Conservation (phyloP, 2,888 invertebrate species). For the Yponomeuta sedellus region DNA sequence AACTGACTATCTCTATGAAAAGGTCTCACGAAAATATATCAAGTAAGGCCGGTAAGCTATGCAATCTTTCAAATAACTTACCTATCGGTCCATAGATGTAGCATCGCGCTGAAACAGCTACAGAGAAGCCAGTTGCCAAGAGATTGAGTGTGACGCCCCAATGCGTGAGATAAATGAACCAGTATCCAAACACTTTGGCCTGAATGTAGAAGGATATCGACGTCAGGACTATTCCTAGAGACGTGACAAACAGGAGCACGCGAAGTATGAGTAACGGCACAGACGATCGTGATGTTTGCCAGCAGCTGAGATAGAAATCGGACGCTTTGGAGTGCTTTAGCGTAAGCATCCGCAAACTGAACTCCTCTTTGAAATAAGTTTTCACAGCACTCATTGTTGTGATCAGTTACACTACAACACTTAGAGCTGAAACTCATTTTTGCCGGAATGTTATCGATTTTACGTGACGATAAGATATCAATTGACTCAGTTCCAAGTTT, state of each 20-base stretch:
- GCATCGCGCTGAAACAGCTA: constrained; percentile 51
- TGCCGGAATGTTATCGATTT: constrained; percentile 21
- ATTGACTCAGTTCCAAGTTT: constrained; percentile 21
- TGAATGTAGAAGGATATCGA: constrained; percentile 48
- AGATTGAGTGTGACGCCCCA: constrained; percentile 63
- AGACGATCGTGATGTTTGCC: constrained; percentile 58
- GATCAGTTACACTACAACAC: background rate
- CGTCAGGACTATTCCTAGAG: constrained; percentile 47
- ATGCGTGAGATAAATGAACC: constrained; percentile 75
- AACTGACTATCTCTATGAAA: too few species aligned
- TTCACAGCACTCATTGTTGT: constrained; percentile 49
- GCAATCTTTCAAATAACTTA: constrained; percentile 35
- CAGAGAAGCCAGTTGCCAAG: constrained; percentile 49
- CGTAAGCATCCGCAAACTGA: constrained; percentile 42
- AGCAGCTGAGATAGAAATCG: constrained; percentile 60
- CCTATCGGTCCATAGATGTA: constrained; percentile 59
- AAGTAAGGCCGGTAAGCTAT: too few species aligned
- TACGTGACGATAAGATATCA: constrained; percentile 20
- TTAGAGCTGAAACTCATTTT: constrained; percentile 5
- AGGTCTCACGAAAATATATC: too few species aligned
- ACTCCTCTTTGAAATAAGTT: constrained; percentile 53
- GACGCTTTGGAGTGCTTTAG: constrained; percentile 52
- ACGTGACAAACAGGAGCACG: constrained; percentile 46
- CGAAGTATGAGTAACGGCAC: constrained; percentile 58
- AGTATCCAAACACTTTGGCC: constrained; percentile 40